Evolutionary conservation across 2,113 vertebrate genomes (phyloP), one percentile per base, ranked within the genome.

Genomic region (Donacobius atricapilla): DNA sequence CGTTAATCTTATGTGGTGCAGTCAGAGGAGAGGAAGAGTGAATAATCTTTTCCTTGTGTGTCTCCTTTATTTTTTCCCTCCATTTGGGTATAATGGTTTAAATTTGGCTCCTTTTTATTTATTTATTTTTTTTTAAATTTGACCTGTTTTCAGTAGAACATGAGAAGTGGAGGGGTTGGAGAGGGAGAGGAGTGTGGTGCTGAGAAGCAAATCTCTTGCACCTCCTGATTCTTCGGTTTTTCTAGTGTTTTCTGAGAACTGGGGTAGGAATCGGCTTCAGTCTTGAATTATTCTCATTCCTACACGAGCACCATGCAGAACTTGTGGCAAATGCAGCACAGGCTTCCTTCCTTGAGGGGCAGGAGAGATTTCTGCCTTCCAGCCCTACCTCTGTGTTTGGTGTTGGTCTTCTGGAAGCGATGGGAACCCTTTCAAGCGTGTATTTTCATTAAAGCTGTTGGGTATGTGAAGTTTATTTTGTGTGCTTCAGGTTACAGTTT

Each of bases 281-380:
- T 60, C 23, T 21, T 82, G 40, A n/a, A 42, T 84, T 58, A 24
- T 27, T 48, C 39, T 73, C 35, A 8, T 78, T 80, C 13, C 42
- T 54, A 2, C 48, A 17, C 0, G 0, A 86, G 24, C 30, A 14
- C 23, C 2, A 0, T 48, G 50, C 45, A 56, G 91, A 82, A 30
- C 2, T 6, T 2, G 2, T 82, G 71, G 24, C 40, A 11, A 21
- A 35, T 42, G 35, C 58, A 40, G 40, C 63, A 18, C 10, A 48
- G 39, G 16, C 10, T 89, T 64, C 42, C 18, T 81, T 70, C 65
- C 30, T 1, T 7, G 13, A 40, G 40, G 50, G 76, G 42, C 54
- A 73, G 64, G 40, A 78, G 73, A 8, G 14, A 15, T 42, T 85
- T 66, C 47, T 78, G 22, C 20, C 21, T 61, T 73, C 78, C 68